These are phyloP conservation scores for Balanococcus diminutus DNA, from an alignment of 2,888 invertebrate genomes.

Conservation along the genomic window DNA sequence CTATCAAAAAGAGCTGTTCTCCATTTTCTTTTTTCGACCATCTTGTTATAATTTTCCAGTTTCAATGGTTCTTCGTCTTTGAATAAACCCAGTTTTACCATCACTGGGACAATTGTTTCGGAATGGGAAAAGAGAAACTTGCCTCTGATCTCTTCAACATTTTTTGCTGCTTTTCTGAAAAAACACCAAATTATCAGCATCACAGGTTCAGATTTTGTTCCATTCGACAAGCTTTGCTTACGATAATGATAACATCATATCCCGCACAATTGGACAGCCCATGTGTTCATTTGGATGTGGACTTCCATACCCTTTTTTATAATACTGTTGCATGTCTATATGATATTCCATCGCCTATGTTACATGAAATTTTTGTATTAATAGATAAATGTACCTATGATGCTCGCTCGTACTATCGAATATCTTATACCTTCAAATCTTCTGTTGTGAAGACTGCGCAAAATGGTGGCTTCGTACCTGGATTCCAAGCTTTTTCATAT, in stretches of 20 bases:
- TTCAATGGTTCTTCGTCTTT: slow-evolving; percentile 68
- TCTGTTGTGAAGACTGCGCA: slow-evolving; percentile 76
- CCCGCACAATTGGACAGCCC: slow-evolving; percentile 75
- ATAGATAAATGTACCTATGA: background rate
- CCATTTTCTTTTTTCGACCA: slow-evolving; percentile 68
- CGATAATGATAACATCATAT: slow-evolving; percentile 73
- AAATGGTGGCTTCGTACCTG: slow-evolving; percentile 69
- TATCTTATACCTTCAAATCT: slow-evolving; percentile 68
- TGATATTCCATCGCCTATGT: slow-evolving; percentile 72
- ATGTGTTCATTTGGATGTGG: slow-evolving; percentile 68
- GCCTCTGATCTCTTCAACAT: slow-evolving; percentile 60
- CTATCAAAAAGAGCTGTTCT: slow-evolving; percentile 72
- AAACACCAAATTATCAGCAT: too few relatives aligned
- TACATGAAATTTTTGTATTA: background rate
- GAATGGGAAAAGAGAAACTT: slow-evolving; percentile 73
- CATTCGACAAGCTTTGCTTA: slow-evolving; percentile 61
- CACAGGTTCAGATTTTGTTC: background rate
- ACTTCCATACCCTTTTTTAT: slow-evolving; percentile 76
- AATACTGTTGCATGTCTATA: slow-evolving; percentile 78
- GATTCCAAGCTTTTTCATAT: slow-evolving; percentile 81
- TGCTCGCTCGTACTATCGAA: background rate
- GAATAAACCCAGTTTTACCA: slow-evolving; percentile 66
- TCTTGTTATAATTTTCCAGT: slow-evolving; percentile 70
- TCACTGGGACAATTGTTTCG: slow-evolving; percentile 64
- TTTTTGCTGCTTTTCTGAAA: background rate